phyloP scores from a whole-genome alignment of 2,113 vertebrate species.

The Peromyscus maniculatus region DNA sequence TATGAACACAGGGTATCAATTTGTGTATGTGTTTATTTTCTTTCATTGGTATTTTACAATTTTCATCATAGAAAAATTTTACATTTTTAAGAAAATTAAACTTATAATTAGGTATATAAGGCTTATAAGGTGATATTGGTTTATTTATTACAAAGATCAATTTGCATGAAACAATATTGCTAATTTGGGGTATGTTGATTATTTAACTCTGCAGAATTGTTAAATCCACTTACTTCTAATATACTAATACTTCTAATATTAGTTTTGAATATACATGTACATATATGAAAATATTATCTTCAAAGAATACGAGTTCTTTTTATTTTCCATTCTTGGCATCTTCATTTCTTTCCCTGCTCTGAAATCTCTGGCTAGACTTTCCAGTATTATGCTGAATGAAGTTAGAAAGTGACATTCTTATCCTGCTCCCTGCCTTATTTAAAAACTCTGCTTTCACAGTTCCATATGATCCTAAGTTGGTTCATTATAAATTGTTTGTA shows the following conservation, averaged over 20 bases:
- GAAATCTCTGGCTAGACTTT: no score
- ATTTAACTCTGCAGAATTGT: not conserved
- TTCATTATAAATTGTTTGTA: not conserved
- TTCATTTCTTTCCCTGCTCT: not conserved
- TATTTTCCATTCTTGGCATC: not conserved
- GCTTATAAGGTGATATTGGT: not conserved
- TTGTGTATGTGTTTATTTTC: not conserved
- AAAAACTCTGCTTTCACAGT: not conserved
- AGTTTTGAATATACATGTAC: not conserved
- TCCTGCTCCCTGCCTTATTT: not conserved
- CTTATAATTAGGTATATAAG: not conserved
- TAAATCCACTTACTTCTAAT: not conserved
- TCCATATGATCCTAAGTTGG: not conserved
- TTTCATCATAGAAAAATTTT: not conserved
- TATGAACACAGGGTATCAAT: not conserved
- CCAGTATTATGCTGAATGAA: not conserved
- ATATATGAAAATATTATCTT: no score
- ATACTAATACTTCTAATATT: not conserved
- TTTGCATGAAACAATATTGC: no score
- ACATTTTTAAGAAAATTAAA: not conserved
- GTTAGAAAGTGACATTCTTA: not conserved
- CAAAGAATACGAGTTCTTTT: no score
- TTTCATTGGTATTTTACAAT: not conserved
- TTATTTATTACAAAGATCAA: no score
- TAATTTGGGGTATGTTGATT: not conserved